A percentile compares a stretch with the other conserved stretches of the same genome.
Evolutionary conservation across 23 tunicate genomes (phyloP).

Genomic region (Oikopleura dioica): DNA sequence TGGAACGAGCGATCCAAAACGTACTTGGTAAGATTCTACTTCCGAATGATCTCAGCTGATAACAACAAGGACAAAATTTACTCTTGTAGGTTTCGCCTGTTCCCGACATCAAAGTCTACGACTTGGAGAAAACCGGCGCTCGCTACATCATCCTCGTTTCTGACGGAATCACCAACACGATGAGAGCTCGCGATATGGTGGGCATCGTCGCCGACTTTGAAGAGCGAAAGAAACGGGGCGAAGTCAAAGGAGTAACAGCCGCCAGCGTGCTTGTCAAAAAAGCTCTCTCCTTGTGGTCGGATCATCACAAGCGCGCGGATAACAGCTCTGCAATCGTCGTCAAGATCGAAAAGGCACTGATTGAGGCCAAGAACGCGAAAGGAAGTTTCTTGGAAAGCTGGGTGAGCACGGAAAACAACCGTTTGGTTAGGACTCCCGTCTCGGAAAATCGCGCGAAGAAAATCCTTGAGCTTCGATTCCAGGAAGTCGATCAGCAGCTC

Average conservation of each 20-base stretch:
- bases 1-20: conserved; percentile 41
- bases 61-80: not conserved
- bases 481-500: too few relatives aligned
- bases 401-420: not conserved
- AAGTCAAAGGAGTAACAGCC: conserved; percentile 20
- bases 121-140: conserved; percentile 29
- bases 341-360: conserved; percentile 30
- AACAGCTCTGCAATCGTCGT: conserved; percentile 69
- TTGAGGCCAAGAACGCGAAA: too few relatives aligned
- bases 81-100: conserved; percentile 15
- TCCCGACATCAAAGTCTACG: conserved; percentile 53
- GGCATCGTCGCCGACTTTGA: conserved; percentile 18
- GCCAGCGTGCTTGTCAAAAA: conserved; percentile 47
- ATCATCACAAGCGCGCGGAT: conserved; percentile 54
- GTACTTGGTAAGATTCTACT: conserved; percentile 33
- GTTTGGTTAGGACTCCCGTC: not conserved
- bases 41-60: not conserved
- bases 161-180: conserved; percentile 83
- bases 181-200: conserved; percentile 32
- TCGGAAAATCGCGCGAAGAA: not conserved
- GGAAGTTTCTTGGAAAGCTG: conserved; percentile 8
- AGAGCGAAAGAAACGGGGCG: conserved; percentile 13
- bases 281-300: conserved; percentile 47
- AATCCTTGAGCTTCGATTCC: not conserved
- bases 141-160: conserved; percentile 60